Base-by-base conservation (phyloP, 2,113 vertebrate genomes). In the Garra rufa region DNA sequence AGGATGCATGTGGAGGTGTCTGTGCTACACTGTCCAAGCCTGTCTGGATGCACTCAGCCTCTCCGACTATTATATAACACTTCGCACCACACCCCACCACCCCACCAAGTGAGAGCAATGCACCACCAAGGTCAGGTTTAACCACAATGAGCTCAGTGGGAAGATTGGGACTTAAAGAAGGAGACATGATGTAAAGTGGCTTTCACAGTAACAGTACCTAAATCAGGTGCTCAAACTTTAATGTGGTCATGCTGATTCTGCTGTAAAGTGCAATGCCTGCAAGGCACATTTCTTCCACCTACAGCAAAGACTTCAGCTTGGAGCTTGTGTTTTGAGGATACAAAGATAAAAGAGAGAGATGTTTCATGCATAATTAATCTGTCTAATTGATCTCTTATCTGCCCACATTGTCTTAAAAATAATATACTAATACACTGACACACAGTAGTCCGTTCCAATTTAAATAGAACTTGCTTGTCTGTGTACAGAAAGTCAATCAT, bases 1-100 rank as follows among this genome's bases (percentile, higher is more conserved):
- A 83, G 75, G 19, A 81, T 81, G 71, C 70, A 65, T 83, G 86
- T 82, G 77, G 63, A 85, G 86, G 85, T 88, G 86, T 89, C 83
- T 84, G 55, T 82, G 52, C 85, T 84, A 24, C 55, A 76, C 63
- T 82, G 86, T 71, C 26, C 67, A 82, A 77, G 82, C 74, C 87
- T 87, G 71, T 80, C 57, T 55, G 46, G 65, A 85, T 80, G 26
- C 15, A 41, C 69, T 50, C 63, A 19, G 61, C 38, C 71, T 75
- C 24, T 38, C 15, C 9, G 52, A 70, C 44, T 63, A 74, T 83
- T 19, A 15, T 76, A 57, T 17, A 77, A 24, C 81, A 69, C 55
- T 13, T 50, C 9, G 1, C 57, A 59, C 11, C 1, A 21, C 44
- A 75, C 48, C 48, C 15, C 50, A 55, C 50, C 50, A 21, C 21